These are phyloP conservation scores for honey bee (Apis mellifera) DNA, from an alignment of 1,140 invertebrate genomes.

Conservation along the genomic window DNA sequence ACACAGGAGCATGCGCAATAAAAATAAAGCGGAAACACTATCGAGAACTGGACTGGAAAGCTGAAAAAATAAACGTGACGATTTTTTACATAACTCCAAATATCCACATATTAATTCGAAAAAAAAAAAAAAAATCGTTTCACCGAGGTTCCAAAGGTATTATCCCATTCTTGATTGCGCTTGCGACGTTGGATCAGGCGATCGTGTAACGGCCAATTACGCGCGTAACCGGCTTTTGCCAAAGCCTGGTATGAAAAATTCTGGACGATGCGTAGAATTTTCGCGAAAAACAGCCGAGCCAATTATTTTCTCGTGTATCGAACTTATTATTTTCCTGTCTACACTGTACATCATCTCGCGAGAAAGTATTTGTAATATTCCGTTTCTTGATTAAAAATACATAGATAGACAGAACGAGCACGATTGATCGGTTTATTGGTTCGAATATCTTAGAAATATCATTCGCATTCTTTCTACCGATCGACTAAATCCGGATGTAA, in stretches of 20 bases:
- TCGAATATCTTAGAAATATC: neutral
- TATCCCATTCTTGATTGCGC: conserved; percentile 8
- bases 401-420: neutral
- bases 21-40: neutral
- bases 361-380: neutral
- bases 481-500: conserved; percentile 53
- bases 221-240: conserved; percentile 9
- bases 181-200: neutral
- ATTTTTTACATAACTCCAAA: conserved; percentile 20
- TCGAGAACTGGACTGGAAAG: neutral
- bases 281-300: conserved; percentile 14
- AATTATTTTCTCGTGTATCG: conserved; percentile 33
- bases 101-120: conserved; percentile 7
- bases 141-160: conserved; percentile 22
- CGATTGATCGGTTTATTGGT: conserved; percentile 33
- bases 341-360: neutral
- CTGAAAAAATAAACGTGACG: neutral
- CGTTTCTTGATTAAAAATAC: too few species aligned
- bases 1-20: neutral
- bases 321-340: neutral
- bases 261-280: neutral
- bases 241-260: conserved; percentile 7
- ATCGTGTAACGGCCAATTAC: conserved; percentile 11
- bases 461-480: conserved; percentile 25
- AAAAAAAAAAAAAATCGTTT: conserved; percentile 24